Conservation (phyloP, 2,888 invertebrate genomes). For the Ephialtes manifestator region DNA sequence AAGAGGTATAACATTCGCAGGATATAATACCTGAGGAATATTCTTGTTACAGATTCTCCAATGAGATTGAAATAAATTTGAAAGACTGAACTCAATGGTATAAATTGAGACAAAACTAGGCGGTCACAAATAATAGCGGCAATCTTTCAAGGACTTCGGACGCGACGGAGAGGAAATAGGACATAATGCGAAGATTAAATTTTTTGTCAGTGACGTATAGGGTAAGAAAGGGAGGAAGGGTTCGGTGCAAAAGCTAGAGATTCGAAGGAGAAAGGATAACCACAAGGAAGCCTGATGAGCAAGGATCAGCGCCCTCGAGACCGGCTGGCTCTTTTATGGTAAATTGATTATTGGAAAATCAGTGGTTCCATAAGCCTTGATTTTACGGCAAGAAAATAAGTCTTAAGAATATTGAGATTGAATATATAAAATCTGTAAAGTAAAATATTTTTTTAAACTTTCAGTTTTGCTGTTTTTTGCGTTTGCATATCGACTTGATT, state of each 20-base stretch:
- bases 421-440: not conserved
- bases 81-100: not conserved
- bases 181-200: slow-evolving; percentile 54
- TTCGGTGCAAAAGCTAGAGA: not conserved
- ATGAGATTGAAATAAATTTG: slow-evolving; percentile 2
- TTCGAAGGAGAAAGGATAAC: slow-evolving; percentile 13
- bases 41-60: not conserved
- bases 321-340: slow-evolving; percentile 49
- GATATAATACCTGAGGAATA: not conserved
- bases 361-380: slow-evolving; percentile 40
- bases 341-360: slow-evolving; percentile 60
- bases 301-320: slow-evolving; percentile 40
- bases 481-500: not conserved
- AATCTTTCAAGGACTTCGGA: slow-evolving; percentile 10
- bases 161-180: slow-evolving; percentile 32
- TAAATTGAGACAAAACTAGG: slow-evolving; percentile 32
- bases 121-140: slow-evolving; percentile 10
- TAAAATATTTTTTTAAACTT: not conserved
- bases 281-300: slow-evolving; percentile 23
- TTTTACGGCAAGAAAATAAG: slow-evolving; percentile 42
- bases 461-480: not conserved
- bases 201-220: slow-evolving; percentile 53
- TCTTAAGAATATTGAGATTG: slow-evolving; percentile 14
- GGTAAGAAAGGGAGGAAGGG: slow-evolving; percentile 18
- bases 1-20: not conserved